These are phyloP conservation scores for Syngnathus scovelli DNA, from an alignment of 2,113 vertebrate genomes.

Conservation along the genomic window DNA sequence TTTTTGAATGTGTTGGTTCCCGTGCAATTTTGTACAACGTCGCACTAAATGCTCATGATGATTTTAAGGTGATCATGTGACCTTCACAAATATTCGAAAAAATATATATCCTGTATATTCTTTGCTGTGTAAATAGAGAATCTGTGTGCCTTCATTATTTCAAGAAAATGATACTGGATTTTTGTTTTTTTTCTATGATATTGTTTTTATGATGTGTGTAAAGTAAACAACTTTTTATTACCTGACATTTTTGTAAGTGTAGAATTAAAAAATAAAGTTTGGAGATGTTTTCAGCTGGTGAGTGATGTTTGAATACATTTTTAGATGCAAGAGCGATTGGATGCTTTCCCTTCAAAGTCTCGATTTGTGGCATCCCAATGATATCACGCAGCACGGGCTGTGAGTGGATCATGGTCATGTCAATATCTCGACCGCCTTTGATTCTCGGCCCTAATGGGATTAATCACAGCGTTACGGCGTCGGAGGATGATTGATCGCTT, in stretches of 20 bases:
- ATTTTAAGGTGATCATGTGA: constrained; percentile 4
- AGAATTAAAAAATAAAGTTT: constrained; percentile 49
- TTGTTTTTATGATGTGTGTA: constrained; percentile 61
- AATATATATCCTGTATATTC: neutral
- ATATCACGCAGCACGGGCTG: neutral
- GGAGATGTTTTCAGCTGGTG: constrained; percentile 9
- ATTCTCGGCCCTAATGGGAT: neutral
- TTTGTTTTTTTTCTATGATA: constrained; percentile 52
- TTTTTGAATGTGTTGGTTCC: neutral
- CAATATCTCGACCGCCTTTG: neutral
- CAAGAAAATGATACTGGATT: constrained; percentile 30
- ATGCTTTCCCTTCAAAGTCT: neutral
- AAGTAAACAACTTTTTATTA: constrained; percentile 61
- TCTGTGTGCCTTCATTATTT: constrained; percentile 61
- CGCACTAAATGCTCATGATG: constrained; percentile 9
- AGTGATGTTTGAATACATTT: neutral
- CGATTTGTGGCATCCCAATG: neutral
- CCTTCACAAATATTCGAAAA: neutral
- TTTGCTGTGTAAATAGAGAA: constrained; percentile 41
- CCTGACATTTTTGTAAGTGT: constrained; percentile 64
- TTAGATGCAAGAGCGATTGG: neutral
- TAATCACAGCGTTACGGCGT: neutral
- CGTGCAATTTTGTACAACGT: neutral
- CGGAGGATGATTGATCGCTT: neutral
- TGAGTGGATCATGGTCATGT: constrained; percentile 7